Percentiles rank a stretch among this genome's conserved stretches.
phyloP scores from a whole-genome alignment of 2,797 vertebrate species.

The Microctenopoma lineatum region DNA sequence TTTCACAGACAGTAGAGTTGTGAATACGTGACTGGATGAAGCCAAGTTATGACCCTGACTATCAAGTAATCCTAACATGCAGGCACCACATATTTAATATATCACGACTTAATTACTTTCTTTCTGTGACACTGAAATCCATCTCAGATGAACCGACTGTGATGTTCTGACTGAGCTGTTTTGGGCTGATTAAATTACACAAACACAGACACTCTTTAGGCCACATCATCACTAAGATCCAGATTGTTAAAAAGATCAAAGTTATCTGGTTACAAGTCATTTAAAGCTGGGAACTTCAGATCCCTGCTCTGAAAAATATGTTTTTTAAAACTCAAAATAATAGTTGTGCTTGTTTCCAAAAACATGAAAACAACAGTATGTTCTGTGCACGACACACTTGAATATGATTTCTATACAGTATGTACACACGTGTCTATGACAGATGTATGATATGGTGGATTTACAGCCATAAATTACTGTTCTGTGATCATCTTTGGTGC shows the following conservation, averaged over 20 bases:
- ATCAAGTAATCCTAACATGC: neutral
- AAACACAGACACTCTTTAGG: constrained; percentile 32
- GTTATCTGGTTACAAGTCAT: constrained; percentile 38
- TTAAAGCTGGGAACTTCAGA: neutral
- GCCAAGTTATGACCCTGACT: neutral
- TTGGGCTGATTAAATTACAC: constrained; percentile 47
- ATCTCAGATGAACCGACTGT: constrained; percentile 19
- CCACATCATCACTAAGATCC: constrained; percentile 39
- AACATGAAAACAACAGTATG: too few relatives aligned
- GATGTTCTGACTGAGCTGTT: constrained; percentile 41
- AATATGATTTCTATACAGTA: too few relatives aligned
- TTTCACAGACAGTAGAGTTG: too few relatives aligned
- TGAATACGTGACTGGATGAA: neutral
- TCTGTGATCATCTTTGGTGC: too few relatives aligned
- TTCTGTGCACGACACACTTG: too few relatives aligned
- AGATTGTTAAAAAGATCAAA: constrained; percentile 26
- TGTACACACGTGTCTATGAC: too few relatives aligned
- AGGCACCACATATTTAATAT: neutral
- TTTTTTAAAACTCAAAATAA: neutral
- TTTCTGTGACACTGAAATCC: constrained; percentile 16
- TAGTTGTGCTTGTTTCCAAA: too few relatives aligned
- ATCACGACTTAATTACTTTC: neutral
- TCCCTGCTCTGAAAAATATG: too few relatives aligned
- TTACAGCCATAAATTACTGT: too few relatives aligned
- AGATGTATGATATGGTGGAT: too few relatives aligned